Conservation (phyloP, 2,888 invertebrate species). For the Mesochorus sp. region DNA sequence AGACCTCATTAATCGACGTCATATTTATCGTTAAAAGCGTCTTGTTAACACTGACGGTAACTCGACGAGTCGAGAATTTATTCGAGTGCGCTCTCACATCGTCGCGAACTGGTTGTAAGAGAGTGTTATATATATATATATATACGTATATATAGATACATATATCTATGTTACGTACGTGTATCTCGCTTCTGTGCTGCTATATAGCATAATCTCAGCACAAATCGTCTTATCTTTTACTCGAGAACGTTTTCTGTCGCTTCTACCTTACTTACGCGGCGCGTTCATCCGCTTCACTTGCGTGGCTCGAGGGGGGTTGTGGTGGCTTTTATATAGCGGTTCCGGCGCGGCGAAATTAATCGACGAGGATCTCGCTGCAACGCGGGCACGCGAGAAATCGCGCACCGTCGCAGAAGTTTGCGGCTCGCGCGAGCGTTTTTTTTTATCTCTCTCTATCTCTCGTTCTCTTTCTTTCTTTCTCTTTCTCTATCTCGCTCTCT, state of each 20-base stretch:
- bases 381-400: slow-evolving; percentile 67
- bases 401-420: slow-evolving; percentile 51
- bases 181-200: slow-evolving; percentile 42
- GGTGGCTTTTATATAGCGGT: slow-evolving; percentile 67
- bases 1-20: slow-evolving; percentile 61
- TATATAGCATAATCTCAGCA: slow-evolving; percentile 57
- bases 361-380: slow-evolving; percentile 61
- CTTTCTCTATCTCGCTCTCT: not conserved
- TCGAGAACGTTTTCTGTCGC: slow-evolving; percentile 62
- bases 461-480: not conserved
- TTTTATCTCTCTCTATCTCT: not conserved
- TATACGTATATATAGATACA: slow-evolving; percentile 16
- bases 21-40: slow-evolving; percentile 64
- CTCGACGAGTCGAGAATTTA: slow-evolving; percentile 61
- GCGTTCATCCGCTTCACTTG: slow-evolving; percentile 30
- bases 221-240: slow-evolving; percentile 69
- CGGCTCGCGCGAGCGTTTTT: slow-evolving; percentile 40
- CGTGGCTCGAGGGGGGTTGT: slow-evolving; percentile 60
- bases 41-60: slow-evolving; percentile 64
- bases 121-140: slow-evolving; percentile 13
- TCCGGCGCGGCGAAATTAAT: slow-evolving; percentile 61
- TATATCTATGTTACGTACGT: slow-evolving; percentile 28
- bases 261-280: slow-evolving; percentile 42
- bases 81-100: slow-evolving; percentile 55
- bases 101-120: slow-evolving; percentile 29